Evolutionary conservation across 1,140 invertebrate species (phyloP).

Genomic region (Plodia interpunctella): DNA sequence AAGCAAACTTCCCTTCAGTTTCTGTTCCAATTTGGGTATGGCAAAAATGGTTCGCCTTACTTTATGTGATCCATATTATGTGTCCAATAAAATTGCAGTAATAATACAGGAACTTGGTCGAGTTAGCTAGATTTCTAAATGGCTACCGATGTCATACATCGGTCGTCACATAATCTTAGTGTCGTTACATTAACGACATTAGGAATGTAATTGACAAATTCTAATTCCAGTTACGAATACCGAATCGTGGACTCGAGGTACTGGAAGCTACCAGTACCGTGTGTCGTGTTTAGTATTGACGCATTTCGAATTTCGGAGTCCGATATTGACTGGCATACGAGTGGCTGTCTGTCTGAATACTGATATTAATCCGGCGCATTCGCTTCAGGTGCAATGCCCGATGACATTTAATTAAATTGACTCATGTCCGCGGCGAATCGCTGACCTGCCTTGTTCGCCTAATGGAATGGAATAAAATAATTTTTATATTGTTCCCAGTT

Average conservation of each 20-base stretch:
- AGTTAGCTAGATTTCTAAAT: no score
- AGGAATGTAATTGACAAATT: constrained; percentile 2
- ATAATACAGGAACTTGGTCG: no score
- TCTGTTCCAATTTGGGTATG: no score
- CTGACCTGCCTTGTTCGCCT: constrained; percentile 39
- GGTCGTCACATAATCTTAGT: not conserved
- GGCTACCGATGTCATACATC: not conserved
- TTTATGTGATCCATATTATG: no score
- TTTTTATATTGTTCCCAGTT: constrained; percentile 21
- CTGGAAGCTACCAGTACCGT: constrained; percentile 6
- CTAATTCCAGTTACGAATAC: not conserved
- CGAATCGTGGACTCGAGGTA: not conserved
- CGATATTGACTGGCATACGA: constrained; percentile 23
- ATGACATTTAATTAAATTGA: constrained; percentile 69
- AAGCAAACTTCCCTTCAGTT: no score
- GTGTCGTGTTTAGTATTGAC: constrained; percentile 17
- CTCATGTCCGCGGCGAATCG: constrained; percentile 41
- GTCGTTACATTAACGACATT: not conserved
- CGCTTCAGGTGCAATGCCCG: constrained; percentile 46
- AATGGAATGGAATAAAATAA: constrained; percentile 29
- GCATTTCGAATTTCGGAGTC: constrained; percentile 19
- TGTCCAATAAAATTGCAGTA: no score
- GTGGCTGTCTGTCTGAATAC: constrained; percentile 24
- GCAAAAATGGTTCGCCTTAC: no score
- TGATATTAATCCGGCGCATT: constrained; percentile 43